phyloP scores from a whole-genome alignment of 2,888 invertebrate species.

The Sussaba pulchella region DNA sequence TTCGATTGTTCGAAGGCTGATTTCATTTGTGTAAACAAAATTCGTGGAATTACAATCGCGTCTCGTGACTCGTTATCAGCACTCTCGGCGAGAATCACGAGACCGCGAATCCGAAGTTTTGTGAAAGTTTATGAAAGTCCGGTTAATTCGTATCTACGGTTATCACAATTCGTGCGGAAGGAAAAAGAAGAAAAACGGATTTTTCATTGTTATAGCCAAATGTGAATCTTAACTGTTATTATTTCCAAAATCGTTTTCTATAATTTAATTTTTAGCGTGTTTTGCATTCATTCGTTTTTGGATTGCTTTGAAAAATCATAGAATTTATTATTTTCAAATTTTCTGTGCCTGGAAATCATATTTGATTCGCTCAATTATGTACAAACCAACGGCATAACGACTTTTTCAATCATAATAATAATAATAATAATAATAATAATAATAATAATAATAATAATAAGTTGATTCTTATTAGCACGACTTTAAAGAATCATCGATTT shows the following conservation, averaged over 20 bases:
- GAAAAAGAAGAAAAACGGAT: not conserved
- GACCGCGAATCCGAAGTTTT: conserved; percentile 21
- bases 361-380: too few relatives aligned
- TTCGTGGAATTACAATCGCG: conserved; percentile 3
- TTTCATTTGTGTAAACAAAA: conserved; percentile 6
- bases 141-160: not conserved
- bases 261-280: not conserved
- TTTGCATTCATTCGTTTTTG: not conserved
- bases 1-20: not conserved
- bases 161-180: not conserved
- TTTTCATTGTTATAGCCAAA: not conserved
- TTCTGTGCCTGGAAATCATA: too few relatives aligned
- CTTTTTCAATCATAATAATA: too few relatives aligned
- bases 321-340: conserved; percentile 6
- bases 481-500: too few relatives aligned
- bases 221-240: not conserved
- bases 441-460: too few relatives aligned
- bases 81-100: conserved; percentile 19
- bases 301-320: not conserved
- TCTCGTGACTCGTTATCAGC: conserved; percentile 28
- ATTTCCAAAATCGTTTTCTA: not conserved
- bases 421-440: too few relatives aligned
- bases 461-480: too few relatives aligned
- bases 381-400: too few relatives aligned
- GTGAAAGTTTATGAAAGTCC: conserved; percentile 38